A percentile compares a stretch with the other conserved stretches of the same genome.
These are phyloP conservation scores for Hassar affinis DNA, from an alignment of 2,113 vertebrate species.

Conservation along the genomic window DNA sequence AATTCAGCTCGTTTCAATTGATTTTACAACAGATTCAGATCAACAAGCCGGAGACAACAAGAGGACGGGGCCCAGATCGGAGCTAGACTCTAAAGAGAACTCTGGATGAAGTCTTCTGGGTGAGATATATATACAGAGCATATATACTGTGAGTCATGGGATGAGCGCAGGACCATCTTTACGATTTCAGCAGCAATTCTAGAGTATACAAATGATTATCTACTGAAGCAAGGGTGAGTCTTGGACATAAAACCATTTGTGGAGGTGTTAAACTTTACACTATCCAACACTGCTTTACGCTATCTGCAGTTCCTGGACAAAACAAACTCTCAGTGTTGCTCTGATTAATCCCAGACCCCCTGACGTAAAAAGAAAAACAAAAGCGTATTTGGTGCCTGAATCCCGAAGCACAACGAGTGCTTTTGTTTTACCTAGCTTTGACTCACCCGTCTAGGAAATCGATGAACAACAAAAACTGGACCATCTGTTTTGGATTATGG, in stretches of 20 bases:
- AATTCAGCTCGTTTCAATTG: neutral
- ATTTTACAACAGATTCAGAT: neutral
- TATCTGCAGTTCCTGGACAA: slow-evolving; percentile 22
- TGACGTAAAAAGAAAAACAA: slow-evolving; percentile 17
- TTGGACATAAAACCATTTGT: neutral
- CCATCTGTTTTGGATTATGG: slow-evolving; percentile 14
- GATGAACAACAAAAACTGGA: slow-evolving; percentile 1
- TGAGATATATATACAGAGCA: neutral
- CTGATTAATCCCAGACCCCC: slow-evolving; percentile 40
- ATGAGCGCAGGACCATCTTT: neutral
- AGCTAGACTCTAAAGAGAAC: neutral
- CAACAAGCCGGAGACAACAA: neutral
- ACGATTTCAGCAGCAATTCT: neutral
- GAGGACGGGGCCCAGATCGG: neutral
- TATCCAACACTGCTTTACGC: neutral
- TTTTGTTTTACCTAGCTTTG: slow-evolving; percentile 44
- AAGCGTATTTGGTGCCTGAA: slow-evolving; percentile 26
- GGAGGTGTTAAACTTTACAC: neutral
- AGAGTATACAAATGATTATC: neutral
- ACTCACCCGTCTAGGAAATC: slow-evolving; percentile 30
- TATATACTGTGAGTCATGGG: neutral
- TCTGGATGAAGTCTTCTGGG: neutral
- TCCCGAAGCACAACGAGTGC: slow-evolving; percentile 34
- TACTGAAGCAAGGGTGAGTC: neutral
- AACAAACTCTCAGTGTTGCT: slow-evolving; percentile 24